These are phyloP conservation scores for Nemapogon koenigi DNA, from an alignment of 2,888 invertebrate genomes.

Conservation along the genomic window DNA sequence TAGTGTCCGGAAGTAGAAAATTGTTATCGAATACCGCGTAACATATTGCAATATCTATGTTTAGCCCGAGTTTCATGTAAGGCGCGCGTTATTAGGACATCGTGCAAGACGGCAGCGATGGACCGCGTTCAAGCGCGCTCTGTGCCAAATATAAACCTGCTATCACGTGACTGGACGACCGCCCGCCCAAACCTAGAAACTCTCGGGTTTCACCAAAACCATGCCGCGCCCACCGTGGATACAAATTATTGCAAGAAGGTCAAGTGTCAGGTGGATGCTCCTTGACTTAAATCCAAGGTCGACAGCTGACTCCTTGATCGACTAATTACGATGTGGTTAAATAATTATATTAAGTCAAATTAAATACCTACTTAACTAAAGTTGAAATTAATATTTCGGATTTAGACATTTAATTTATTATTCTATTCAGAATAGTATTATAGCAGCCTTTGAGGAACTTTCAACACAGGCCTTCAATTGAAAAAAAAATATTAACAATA, in stretches of 20 bases:
- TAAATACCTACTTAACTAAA: no score
- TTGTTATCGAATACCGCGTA: no score
- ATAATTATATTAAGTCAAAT: not conserved
- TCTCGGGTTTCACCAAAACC: conserved; percentile 54
- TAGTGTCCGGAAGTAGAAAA: no score
- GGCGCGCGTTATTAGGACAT: conserved; percentile 48
- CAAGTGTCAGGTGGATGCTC: conserved; percentile 6
- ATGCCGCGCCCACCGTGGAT: conserved; percentile 16
- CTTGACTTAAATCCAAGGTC: conserved; percentile 7
- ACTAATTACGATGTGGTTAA: not conserved
- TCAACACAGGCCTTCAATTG: no score
- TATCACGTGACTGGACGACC: conserved; percentile 54
- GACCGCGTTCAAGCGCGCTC: conserved; percentile 42
- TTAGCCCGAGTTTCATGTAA: conserved; percentile 56
- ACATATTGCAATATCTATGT: conserved; percentile 39
- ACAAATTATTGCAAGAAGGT: conserved; percentile 4
- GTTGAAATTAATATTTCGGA: no score
- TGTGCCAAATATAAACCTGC: conserved; percentile 50
- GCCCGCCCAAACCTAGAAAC: conserved; percentile 65
- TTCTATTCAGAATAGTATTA: no score
- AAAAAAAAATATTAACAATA: no score
- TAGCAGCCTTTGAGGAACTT: no score
- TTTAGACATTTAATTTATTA: no score
- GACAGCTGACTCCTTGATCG: conserved; percentile 3
- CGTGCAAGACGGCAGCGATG: conserved; percentile 37